A percentile compares a stretch with the other conserved stretches of the same genome.
Evolutionary conservation across 2,797 vertebrate species (phyloP).

Genomic region (Propithecus perrieri): DNA sequence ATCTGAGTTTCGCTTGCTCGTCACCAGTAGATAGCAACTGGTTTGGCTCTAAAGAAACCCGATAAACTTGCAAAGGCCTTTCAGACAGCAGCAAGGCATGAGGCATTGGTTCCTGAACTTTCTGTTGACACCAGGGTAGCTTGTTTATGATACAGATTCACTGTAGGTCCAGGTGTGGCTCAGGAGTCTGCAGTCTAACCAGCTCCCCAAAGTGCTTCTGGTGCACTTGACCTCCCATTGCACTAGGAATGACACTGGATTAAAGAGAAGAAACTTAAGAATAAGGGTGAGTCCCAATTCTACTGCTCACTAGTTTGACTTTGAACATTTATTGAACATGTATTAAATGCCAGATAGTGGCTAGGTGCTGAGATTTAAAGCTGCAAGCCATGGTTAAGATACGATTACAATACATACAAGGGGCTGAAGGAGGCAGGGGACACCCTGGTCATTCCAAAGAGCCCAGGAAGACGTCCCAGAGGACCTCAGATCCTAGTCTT

Average conservation of each 20-base stretch:
- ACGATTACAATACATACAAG: fast-evolving
- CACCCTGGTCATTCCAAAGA: not conserved
- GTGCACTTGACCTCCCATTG: not conserved
- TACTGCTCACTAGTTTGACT: not conserved
- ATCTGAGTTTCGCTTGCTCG: not conserved
- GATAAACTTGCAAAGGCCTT: not conserved
- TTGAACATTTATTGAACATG: not conserved
- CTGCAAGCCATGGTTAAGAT: not conserved
- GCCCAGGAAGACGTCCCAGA: not conserved
- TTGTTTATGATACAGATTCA: not conserved
- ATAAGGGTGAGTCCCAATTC: not conserved
- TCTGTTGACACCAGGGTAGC: not conserved
- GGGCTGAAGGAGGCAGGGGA: not conserved
- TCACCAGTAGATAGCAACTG: not conserved
- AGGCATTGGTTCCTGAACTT: not conserved
- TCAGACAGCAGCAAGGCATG: not conserved
- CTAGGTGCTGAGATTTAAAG: not conserved
- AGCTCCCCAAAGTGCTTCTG: not conserved
- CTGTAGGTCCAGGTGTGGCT: not conserved
- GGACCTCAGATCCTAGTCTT: not conserved
- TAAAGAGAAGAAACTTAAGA: not conserved
- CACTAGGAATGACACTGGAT: not conserved
- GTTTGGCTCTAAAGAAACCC: not conserved
- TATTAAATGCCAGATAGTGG: not conserved
- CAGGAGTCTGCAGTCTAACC: not conserved